Percentiles rank a stretch among this genome's conserved stretches.
Conservation (phyloP, 2,797 vertebrate genomes). For the Girardinus metallicus region DNA sequence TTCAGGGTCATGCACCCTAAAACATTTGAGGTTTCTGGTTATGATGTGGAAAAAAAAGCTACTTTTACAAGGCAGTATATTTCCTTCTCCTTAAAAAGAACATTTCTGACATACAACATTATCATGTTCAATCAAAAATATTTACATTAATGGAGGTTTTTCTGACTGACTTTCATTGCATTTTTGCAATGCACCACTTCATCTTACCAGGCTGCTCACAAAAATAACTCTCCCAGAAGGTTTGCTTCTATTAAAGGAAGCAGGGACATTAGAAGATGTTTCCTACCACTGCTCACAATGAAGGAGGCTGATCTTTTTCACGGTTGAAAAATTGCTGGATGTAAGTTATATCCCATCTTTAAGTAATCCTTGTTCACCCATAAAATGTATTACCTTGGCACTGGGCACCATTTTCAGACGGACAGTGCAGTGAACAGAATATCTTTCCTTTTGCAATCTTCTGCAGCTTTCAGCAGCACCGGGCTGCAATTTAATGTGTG, state of each 20-base stretch:
- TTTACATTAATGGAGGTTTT: not conserved
- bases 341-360: constrained; percentile 43
- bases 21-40: not conserved
- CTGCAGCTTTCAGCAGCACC: constrained; percentile 60
- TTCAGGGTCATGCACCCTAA: not conserved
- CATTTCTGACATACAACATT: constrained; percentile 5
- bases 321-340: constrained; percentile 37
- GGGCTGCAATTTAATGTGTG: constrained; percentile 74
- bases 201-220: not conserved
- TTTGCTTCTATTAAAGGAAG: constrained; percentile 10
- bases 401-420: constrained; percentile 44
- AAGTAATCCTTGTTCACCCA: constrained; percentile 60
- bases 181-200: not conserved
- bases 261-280: constrained; percentile 30
- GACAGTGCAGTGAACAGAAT: constrained; percentile 42
- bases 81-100: not conserved
- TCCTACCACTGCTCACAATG: constrained; percentile 34
- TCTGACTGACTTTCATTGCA: not conserved
- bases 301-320: constrained; percentile 20
- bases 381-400: constrained; percentile 59
- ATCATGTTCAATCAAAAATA: constrained; percentile 17
- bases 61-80: not conserved
- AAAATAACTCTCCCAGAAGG: not conserved
- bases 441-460: constrained; percentile 66
- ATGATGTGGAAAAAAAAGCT: not conserved